Base-by-base conservation (phyloP, 2,888 invertebrate species). In the Melipona bicolor region DNA sequence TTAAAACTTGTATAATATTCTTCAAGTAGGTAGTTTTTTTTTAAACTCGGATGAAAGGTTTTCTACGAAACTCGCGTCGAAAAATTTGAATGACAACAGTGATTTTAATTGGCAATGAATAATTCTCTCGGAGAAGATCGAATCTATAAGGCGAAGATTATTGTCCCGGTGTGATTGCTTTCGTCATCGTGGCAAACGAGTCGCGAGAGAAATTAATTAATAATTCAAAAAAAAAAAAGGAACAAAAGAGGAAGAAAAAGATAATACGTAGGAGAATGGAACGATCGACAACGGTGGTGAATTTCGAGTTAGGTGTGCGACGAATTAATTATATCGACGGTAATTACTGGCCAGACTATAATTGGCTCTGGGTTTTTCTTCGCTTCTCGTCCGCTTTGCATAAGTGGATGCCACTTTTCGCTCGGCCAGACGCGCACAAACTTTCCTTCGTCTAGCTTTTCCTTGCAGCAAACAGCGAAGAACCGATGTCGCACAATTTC, bases 401-500 rank as follows among this genome's bases (percentile, higher is more conserved):
- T 32, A n/a, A 52, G 52, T 9, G 52, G 62, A 49, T 24, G 61
- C 17, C n/a, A 15, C 67, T 77, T 70, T 75, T 61, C 54, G 69
- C 59, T 24, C 4, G 15, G 0, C 43, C 21, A 32, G 50, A 13
- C 59, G 27, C 15, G 4, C 21, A 21, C 64, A 17, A 59, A 50
- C 27, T 72, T 52, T 50, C 61, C 68, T 67, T 52, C 61, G 68
- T 62, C 52, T 27, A 43, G 13, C 21, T n/a, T 9, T 24, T 49
- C 15, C 36, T 43, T 43, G 36, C 36, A 36, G 9, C 36, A 36
- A 36, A 36, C 32, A 21, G 21, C 6, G 56, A 64, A 78, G n/a
- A n/a, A 59, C 56, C 71, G 69, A 78, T 81, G 89, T 83, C 89
- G 87, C 83, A 81, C 85, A 88, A 81, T 64, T 88, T 89, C 65